A percentile compares a stretch with the other conserved stretches of the same genome.
These are phyloP conservation scores for Spicauda simplicius DNA, from an alignment of 2,888 invertebrate species.

Conservation along the genomic window DNA sequence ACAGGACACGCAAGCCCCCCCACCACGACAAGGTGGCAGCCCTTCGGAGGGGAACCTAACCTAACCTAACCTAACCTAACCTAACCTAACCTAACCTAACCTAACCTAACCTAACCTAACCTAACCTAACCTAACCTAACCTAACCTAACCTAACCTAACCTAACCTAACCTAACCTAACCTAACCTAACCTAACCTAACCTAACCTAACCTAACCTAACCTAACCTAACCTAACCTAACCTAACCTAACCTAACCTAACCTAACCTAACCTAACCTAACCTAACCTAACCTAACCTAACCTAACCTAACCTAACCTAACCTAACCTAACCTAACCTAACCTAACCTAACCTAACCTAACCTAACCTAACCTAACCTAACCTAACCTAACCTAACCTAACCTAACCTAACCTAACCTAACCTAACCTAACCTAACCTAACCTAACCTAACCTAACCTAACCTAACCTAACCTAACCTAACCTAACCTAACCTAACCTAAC, in stretches of 20 bases:
- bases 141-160: no score
- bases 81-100: constrained; percentile 42
- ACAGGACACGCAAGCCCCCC: no score
- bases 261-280: constrained; percentile 19
- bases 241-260: constrained; percentile 23
- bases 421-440: no score
- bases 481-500: no score
- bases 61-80: constrained; percentile 42
- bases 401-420: constrained; percentile 3
- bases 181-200: no score
- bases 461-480: no score
- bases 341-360: background rate
- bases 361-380: constrained; percentile 23
- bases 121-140: constrained; percentile 26
- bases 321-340: constrained; percentile 27
- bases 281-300: constrained; percentile 6
- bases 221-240: constrained; percentile 7
- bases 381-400: constrained; percentile 13
- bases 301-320: constrained; percentile 7
- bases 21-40: no score
- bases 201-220: no score
- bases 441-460: no score
- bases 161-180: no score
- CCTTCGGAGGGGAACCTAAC: no score
- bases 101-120: constrained; percentile 40